phyloP scores from a whole-genome alignment of 2,113 vertebrate species.

The Macroglossus sobrinus region DNA sequence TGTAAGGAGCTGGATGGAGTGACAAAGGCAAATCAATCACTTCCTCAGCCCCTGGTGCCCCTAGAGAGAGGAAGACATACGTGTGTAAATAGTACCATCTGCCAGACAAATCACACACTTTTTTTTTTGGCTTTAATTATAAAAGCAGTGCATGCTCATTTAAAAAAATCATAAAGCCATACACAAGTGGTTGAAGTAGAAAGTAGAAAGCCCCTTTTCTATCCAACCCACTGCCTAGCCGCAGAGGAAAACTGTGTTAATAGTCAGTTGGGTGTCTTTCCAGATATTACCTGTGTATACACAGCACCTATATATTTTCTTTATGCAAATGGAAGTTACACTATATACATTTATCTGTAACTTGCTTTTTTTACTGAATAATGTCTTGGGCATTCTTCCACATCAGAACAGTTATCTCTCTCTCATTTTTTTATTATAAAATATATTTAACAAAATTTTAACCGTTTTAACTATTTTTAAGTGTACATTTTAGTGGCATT shows the following conservation, averaged over 20 bases:
- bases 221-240: background rate
- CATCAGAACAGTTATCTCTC: background rate
- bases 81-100: background rate
- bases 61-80: background rate
- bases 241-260: background rate
- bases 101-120: background rate
- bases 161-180: background rate
- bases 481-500: background rate
- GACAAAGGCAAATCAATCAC: background rate
- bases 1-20: background rate
- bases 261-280: background rate
- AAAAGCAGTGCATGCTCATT: slow-evolving; percentile 15
- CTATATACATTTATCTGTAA: background rate
- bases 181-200: slow-evolving; percentile 10
- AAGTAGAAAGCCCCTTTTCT: background rate
- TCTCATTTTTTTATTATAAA: background rate
- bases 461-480: background rate
- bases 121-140: background rate
- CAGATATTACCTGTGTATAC: background rate
- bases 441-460: background rate
- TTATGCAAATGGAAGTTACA: background rate
- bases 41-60: background rate
- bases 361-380: background rate
- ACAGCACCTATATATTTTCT: background rate
- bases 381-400: background rate